These are phyloP conservation scores for Ganaspis sp. DNA, from an alignment of 1,140 invertebrate species.

Conservation along the genomic window DNA sequence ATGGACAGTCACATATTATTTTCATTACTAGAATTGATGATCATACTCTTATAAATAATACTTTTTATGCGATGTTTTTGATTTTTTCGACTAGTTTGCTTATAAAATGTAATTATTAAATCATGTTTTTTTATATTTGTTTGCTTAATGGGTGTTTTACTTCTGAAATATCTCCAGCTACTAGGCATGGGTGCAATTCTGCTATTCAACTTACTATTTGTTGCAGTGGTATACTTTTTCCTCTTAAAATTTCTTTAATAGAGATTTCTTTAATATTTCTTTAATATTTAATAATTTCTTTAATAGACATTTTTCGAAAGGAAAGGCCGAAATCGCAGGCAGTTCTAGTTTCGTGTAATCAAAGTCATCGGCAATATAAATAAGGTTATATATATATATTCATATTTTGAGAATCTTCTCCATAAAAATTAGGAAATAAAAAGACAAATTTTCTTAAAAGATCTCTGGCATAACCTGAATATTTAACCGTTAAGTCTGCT, in stretches of 20 bases:
- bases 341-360: conserved; percentile 38
- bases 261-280: no score
- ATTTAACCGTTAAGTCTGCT: conserved; percentile 33
- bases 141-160: no score
- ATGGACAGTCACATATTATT: no score
- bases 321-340: conserved; percentile 42
- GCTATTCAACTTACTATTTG: conserved; percentile 13
- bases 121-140: no score
- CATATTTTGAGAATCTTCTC: conserved; percentile 41
- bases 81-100: no score
- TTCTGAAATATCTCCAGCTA: no score
- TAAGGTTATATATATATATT: conserved; percentile 55
- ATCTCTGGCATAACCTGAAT: conserved; percentile 43
- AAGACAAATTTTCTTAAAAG: conserved; percentile 53
- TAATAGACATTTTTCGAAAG: conserved; percentile 43
- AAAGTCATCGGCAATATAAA: conserved; percentile 53
- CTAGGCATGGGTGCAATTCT: neutral
- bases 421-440: conserved; percentile 51
- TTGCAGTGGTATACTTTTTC: conserved; percentile 27
- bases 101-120: no score
- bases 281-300: no score
- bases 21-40: no score
- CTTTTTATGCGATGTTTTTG: no score
- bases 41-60: no score
- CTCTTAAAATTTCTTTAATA: conserved; percentile 36